These are phyloP conservation scores for Phocides pigmalion DNA, from an alignment of 1,140 invertebrate species.

Conservation along the genomic window DNA sequence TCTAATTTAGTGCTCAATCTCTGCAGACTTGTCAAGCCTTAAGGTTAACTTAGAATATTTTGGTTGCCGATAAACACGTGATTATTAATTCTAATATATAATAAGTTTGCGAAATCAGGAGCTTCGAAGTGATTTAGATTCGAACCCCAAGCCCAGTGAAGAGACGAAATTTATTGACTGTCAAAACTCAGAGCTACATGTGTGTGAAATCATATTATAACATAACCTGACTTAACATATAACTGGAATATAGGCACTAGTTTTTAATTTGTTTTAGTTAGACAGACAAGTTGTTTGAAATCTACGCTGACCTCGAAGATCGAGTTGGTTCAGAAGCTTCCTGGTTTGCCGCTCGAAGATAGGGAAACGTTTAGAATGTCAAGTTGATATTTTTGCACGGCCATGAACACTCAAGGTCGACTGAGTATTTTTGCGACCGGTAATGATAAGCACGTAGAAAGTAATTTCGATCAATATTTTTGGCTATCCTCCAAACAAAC, in stretches of 20 bases:
- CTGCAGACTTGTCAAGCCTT: too few species aligned
- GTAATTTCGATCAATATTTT: conserved; percentile 70
- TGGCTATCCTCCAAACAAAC: conserved; percentile 60
- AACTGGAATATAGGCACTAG: background rate
- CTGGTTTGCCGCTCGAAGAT: conserved; percentile 77
- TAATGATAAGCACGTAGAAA: conserved; percentile 72
- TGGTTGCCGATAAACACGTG: too few species aligned
- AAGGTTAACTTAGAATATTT: too few species aligned
- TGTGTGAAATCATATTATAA: background rate
- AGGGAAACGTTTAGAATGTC: conserved; percentile 79
- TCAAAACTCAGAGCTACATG: too few species aligned
- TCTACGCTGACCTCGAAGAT: conserved; percentile 59
- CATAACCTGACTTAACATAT: conserved; percentile 10
- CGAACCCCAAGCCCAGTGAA: too few species aligned
- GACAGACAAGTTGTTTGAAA: conserved; percentile 42
- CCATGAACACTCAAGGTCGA: conserved; percentile 76
- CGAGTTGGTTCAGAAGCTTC: conserved; percentile 67
- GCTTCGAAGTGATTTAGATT: too few species aligned
- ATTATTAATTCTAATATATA: too few species aligned
- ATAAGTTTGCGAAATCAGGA: too few species aligned
- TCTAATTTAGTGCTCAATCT: too few species aligned
- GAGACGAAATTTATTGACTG: too few species aligned
- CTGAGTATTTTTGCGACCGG: conserved; percentile 64
- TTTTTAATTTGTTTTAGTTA: conserved; percentile 21
- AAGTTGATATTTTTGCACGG: conserved; percentile 81